These are phyloP conservation scores for Chlorops oryzae DNA, from an alignment of 1,140 invertebrate species.

Conservation along the genomic window DNA sequence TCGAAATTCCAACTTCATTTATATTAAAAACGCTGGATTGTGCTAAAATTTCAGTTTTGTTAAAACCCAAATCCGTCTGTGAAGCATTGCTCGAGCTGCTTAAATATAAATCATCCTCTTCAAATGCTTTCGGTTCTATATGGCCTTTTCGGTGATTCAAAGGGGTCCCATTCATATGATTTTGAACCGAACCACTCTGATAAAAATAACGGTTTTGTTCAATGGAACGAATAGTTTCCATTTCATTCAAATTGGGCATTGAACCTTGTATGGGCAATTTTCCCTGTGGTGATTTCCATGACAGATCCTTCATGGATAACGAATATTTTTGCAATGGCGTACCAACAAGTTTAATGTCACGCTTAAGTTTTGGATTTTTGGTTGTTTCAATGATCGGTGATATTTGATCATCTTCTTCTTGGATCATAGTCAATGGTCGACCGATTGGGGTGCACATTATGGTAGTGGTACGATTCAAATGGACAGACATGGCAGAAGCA, in stretches of 20 bases:
- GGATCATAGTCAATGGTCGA: constrained; percentile 30
- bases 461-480: constrained; percentile 35
- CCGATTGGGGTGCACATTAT: constrained; percentile 22
- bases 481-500: constrained; percentile 10
- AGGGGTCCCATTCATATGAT: background rate
- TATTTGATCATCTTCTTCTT: constrained; percentile 29
- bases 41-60: constrained; percentile 42
- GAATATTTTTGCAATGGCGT: constrained; percentile 41
- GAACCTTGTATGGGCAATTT: constrained; percentile 39
- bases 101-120: constrained; percentile 5
- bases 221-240: constrained; percentile 34
- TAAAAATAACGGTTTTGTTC: constrained; percentile 45
- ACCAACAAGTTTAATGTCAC: constrained; percentile 35
- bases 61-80: constrained; percentile 31
- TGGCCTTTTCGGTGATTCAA: background rate
- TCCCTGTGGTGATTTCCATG: constrained; percentile 24
- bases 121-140: too few relatives aligned
- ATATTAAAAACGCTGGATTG: constrained; percentile 45
- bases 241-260: constrained; percentile 46
- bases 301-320: constrained; percentile 43
- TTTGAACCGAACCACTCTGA: background rate
- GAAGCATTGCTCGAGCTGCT: constrained; percentile 28
- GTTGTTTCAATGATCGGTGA: constrained; percentile 5
- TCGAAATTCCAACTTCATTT: constrained; percentile 40
- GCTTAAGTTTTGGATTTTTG: constrained; percentile 20